Conservation (phyloP, 2,797 vertebrate species). For the Hipposideros larvatus region DNA sequence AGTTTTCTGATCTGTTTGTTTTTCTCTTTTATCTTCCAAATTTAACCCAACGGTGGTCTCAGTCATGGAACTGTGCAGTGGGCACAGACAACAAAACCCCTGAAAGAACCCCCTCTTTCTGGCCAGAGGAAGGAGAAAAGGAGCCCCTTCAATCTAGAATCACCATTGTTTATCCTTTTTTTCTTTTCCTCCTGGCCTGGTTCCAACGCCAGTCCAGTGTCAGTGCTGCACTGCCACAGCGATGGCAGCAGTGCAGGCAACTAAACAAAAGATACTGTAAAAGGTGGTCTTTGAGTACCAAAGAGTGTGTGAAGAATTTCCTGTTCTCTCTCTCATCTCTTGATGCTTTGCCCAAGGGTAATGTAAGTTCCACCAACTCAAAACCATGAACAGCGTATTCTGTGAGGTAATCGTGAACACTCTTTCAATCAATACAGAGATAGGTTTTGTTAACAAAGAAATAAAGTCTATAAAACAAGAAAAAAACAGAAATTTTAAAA, state of each 20-base stretch:
- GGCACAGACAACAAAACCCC: not conserved
- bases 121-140: not conserved
- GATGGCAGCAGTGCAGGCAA: not conserved
- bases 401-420: not conserved
- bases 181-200: not conserved
- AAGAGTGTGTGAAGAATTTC: too few species aligned
- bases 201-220: not conserved
- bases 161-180: not conserved
- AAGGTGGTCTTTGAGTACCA: not conserved
- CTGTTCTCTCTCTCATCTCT: not conserved
- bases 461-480: not conserved
- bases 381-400: not conserved
- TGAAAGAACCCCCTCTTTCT: not conserved
- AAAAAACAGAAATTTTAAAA: not conserved
- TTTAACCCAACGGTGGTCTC: not conserved
- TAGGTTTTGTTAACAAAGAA: not conserved
- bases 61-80: not conserved
- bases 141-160: not conserved
- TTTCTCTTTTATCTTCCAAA: not conserved
- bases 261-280: not conserved
- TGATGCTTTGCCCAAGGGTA: not conserved
- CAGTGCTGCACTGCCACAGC: too few species aligned
- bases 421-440: not conserved
- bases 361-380: not conserved
- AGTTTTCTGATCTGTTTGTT: not conserved